Evolutionary conservation across 2,113 vertebrate species (phyloP), one percentile per base, ranked within the genome.

Genomic region (Centrocercus urophasianus): DNA sequence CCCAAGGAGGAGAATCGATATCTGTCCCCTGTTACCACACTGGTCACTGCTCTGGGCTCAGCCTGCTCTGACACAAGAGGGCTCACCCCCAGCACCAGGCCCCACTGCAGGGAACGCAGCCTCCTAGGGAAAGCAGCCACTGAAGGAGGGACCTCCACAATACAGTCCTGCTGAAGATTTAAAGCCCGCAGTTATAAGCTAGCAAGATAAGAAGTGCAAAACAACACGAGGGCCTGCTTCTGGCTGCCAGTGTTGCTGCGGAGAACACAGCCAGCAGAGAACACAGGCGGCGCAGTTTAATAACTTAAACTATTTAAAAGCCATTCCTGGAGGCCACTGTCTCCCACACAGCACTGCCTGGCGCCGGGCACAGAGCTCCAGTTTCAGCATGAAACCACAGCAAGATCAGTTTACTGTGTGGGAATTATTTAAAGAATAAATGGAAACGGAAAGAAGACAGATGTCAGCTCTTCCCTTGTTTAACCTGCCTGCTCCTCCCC

Each of bases 111-210:
- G 48, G 22, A 50, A 48, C 74, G 30, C 11, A 25, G 45, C 38
- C 8, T 85, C 48, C 4, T 11, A 34, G 54, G 22, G 59, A 38
- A 61, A 45, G 66, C 15, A 18, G n/a, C 82, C 8, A 3, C n/a
- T 2, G 18, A 57, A 81, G 30, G 34, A 25, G 13, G 57, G 21
- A 32, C 25, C 32, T 85, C 21, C 32, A 73, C 70, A 86, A 59
- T 25, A 11, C 2, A 6, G 45, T 27, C 12, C 89, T 3, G 34
- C 11, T 17, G 1, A 18, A 3, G 85, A 47, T 38, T 63, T 81
- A 21, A 45, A 64, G 42, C 32, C 4, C 1, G 0, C 0, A 17
- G 40, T 7, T 43, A 42, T 18, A 30, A 30, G 22, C 40, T 40
- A 63, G 2, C 3, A 28, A 74, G 81, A 48, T 71, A 91, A 84